A percentile compares a stretch with the other conserved stretches of the same genome.
phyloP scores from a whole-genome alignment of 2,113 vertebrate species.

The Peromyscus maniculatus region DNA sequence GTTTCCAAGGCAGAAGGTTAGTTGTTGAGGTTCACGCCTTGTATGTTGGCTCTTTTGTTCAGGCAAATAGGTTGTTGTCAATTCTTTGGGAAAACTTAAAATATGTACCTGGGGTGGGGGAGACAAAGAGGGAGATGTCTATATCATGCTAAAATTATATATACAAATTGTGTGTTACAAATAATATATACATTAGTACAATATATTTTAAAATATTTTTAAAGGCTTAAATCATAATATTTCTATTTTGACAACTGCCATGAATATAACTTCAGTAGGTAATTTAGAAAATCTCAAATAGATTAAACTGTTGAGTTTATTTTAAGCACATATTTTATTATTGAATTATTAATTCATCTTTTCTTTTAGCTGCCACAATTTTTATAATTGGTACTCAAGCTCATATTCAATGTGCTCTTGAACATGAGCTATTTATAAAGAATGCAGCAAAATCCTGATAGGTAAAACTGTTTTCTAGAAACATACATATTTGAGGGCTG shows the following conservation, averaged over 20 bases:
- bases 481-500: not conserved
- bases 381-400: not conserved
- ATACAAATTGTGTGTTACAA: not conserved
- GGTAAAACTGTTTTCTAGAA: not conserved
- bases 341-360: not conserved
- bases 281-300: not conserved
- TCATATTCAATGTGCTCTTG: not conserved
- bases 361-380: not conserved
- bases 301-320: not conserved
- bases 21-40: not conserved
- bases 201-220: slow-evolving; percentile 20
- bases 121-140: not conserved
- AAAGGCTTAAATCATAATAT: not conserved
- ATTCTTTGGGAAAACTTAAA: slow-evolving; percentile 20
- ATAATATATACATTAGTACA: not conserved
- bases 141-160: not conserved
- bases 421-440: slow-evolving; percentile 21
- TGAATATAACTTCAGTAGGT: not conserved
- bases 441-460: not conserved
- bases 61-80: not conserved
- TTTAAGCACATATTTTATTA: not conserved
- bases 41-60: not conserved
- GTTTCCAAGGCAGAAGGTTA: not conserved
- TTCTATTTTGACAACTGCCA: not conserved
- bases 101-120: not conserved